Percentiles rank a stretch among this genome's conserved stretches.
phyloP scores from a whole-genome alignment of 1,140 invertebrate genomes.

The Portunus trituberculatus region DNA sequence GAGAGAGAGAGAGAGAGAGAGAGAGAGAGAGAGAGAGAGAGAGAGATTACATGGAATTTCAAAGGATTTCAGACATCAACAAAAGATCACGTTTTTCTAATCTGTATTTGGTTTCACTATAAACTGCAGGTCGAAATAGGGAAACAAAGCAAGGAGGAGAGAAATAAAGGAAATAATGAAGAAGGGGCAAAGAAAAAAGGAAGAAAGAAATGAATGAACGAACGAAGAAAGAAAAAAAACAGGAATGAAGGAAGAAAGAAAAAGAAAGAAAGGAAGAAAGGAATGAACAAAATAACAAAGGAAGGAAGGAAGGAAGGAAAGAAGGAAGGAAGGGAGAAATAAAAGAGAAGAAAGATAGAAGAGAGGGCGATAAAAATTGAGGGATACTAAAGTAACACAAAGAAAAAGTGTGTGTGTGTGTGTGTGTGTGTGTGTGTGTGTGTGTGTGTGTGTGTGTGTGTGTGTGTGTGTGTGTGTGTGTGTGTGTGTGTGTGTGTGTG shows the following conservation, averaged over 20 bases:
- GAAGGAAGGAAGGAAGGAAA: too few species aligned
- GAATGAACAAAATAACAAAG: not conserved
- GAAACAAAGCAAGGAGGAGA: not conserved
- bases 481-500: too few species aligned
- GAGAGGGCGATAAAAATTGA: not conserved
- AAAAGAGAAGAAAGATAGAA: not conserved
- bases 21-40: conserved; percentile 20
- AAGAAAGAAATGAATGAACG: not conserved
- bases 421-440: too few species aligned
- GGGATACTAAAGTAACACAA: not conserved
- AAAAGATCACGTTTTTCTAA: too few species aligned
- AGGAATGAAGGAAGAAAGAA: not conserved
- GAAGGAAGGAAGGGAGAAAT: not conserved
- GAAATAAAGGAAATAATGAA: not conserved
- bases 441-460: too few species aligned
- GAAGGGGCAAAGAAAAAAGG: not conserved
- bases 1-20: conserved; percentile 5
- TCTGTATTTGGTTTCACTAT: too few species aligned
- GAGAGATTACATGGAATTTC: not conserved
- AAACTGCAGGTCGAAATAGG: too few species aligned
- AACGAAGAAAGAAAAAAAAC: not conserved
- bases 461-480: too few species aligned
- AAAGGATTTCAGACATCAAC: too few species aligned
- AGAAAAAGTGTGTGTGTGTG: not conserved
- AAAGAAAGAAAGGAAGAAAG: not conserved